These are phyloP conservation scores for Erithacus rubecula DNA, from an alignment of 2,797 vertebrate species.

Conservation along the genomic window DNA sequence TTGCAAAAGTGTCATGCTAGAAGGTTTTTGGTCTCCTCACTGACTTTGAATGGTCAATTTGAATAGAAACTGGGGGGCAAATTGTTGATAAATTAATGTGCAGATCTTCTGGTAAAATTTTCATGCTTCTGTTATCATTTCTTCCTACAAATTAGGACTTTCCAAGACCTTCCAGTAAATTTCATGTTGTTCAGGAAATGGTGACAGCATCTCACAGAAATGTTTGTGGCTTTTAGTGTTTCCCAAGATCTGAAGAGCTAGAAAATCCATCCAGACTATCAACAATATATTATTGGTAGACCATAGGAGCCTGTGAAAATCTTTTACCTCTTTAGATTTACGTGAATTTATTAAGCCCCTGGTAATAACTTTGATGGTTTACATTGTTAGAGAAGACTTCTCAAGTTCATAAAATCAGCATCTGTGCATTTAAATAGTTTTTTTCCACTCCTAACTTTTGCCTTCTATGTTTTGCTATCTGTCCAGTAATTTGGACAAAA, in stretches of 20 bases:
- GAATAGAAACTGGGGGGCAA: background rate
- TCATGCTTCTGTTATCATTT: background rate
- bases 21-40: background rate
- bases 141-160: background rate
- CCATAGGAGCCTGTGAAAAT: background rate
- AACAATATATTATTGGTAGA: background rate
- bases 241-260: background rate
- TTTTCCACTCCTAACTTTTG: background rate
- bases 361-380: background rate
- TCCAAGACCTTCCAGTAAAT: background rate
- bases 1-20: background rate
- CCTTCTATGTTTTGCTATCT: background rate
- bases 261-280: background rate
- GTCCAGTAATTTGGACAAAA: background rate
- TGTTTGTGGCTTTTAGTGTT: background rate
- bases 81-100: background rate
- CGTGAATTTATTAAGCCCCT: background rate
- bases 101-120: background rate
- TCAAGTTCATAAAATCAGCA: background rate
- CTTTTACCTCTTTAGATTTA: background rate
- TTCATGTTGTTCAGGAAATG: background rate
- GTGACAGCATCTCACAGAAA: background rate
- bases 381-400: background rate
- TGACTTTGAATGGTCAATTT: background rate
- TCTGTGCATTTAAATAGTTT: background rate